Base-by-base conservation (phyloP, 1,140 invertebrate species). In the Cyclina sinensis region DNA sequence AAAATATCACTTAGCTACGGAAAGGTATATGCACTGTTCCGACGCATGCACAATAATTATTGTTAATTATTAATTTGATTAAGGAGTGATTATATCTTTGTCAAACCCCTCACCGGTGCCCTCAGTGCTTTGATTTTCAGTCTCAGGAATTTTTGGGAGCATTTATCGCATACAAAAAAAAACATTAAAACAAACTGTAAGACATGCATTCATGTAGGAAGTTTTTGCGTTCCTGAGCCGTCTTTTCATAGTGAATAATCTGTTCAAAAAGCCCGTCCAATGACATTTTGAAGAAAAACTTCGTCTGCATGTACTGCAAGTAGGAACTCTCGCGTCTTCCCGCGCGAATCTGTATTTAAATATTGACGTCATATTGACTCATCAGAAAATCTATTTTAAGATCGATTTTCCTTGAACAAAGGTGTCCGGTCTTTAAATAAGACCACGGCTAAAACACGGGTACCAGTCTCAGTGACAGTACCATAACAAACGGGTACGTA, bases 181-280 rank as follows among this genome's bases (percentile, higher is more conserved):
- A n/a, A n/a, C n/a, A n/a, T n/a, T n/a, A n/a, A n/a, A n/a, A n/a
- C n/a, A n/a, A n/a, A n/a, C n/a, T n/a, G n/a, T n/a, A n/a, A n/a
- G n/a, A 68, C 57, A 62, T 88, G 89, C 91, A 68, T 85, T 92
- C 91, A 73, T 86, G 80, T 11, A 91, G 73, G n/a, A 73, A 65
- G 16, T 48, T 70, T 82, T 92, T 91, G 21, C 80, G 86, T 54
- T 91, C 46, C 54, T 90, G 86, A 30, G 89, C 89, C 12, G 65
- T 68, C 76, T 81, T 87, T 88, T 92, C 91, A 74, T 89, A 91
- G 39, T 91, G 89, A 73, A 91, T 88, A 65, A 92, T 92, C 57
- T 92, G 89, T 43, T 91, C 89, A 88, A 90, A 92, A 35, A 92
- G 51, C 39, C 91, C 91, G 57, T 90, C 84, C 0, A 92, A 76